A percentile compares a stretch with the other conserved stretches of the same genome.
These are phyloP conservation scores for Drosophila longiperda DNA, from an alignment of 2,888 invertebrate genomes.

Conservation along the genomic window DNA sequence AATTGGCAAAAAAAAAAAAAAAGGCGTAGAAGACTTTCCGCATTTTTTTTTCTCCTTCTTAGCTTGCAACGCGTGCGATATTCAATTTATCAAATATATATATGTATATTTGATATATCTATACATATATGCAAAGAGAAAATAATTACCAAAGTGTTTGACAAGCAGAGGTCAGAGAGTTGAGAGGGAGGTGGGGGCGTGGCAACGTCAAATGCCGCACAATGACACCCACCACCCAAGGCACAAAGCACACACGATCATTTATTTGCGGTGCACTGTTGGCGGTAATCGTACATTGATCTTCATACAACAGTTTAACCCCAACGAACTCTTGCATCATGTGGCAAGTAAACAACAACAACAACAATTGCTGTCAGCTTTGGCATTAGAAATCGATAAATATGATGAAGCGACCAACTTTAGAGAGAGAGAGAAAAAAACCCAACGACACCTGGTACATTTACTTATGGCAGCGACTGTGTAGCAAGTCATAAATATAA, in stretches of 20 bases:
- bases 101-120: background rate
- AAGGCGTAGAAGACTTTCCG: conserved; percentile 38
- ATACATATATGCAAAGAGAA: conserved; percentile 31
- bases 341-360: conserved; percentile 37
- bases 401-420: conserved; percentile 53
- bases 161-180: conserved; percentile 65
- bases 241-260: conserved; percentile 19
- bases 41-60: conserved; percentile 13
- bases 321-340: conserved; percentile 73
- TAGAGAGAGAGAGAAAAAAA: background rate
- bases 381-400: conserved; percentile 74
- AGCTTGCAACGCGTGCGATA: conserved; percentile 47
- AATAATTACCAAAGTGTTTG: conserved; percentile 80
- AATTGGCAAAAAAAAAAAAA: conserved; percentile 25
- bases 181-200: conserved; percentile 50
- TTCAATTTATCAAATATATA: conserved; percentile 70
- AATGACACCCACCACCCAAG: conserved; percentile 73
- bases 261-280: conserved; percentile 6
- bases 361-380: conserved; percentile 51
- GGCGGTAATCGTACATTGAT: conserved; percentile 68
- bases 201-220: conserved; percentile 55
- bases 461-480: conserved; percentile 56
- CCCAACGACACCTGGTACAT: conserved; percentile 35
- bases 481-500: conserved; percentile 61
- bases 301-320: conserved; percentile 81